These are phyloP conservation scores for Plutomurus gul DNA, from an alignment of 1,140 invertebrate species.

Conservation along the genomic window DNA sequence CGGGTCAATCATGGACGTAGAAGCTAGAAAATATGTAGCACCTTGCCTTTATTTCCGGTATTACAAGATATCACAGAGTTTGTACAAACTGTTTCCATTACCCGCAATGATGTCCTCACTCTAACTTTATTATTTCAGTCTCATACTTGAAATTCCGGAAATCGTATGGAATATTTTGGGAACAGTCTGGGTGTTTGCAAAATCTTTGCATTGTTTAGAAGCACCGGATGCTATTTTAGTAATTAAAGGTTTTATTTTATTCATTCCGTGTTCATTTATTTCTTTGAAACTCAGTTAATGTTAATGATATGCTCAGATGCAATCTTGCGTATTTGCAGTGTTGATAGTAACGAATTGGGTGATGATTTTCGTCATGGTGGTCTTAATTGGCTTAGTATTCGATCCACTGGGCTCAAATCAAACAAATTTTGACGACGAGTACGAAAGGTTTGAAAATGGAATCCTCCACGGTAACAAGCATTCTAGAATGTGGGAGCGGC, in stretches of 20 bases:
- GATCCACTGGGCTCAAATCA: constrained; percentile 74
- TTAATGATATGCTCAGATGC: background rate
- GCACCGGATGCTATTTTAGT: constrained; percentile 71
- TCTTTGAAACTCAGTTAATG: background rate
- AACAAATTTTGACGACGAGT: constrained; percentile 61
- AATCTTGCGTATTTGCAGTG: constrained; percentile 60
- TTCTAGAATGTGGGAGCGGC: constrained; percentile 58
- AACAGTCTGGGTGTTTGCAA: constrained; percentile 74
- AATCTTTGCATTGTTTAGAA: constrained; percentile 52
- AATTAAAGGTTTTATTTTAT: constrained; percentile 66
- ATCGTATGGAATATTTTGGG: constrained; percentile 76
- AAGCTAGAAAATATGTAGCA: constrained; percentile 57
- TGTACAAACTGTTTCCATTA: background rate
- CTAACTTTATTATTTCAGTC: constrained; percentile 58
- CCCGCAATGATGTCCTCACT: background rate
- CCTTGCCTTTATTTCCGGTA: constrained; percentile 58
- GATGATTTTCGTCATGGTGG: constrained; percentile 71
- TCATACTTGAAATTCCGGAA: constrained; percentile 74
- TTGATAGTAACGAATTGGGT: constrained; percentile 81
- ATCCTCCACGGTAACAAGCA: constrained; percentile 48
- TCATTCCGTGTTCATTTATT: background rate
- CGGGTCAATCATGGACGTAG: constrained; percentile 58
- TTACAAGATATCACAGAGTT: background rate
- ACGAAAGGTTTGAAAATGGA: constrained; percentile 56
- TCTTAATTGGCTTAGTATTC: constrained; percentile 76